phyloP scores from a whole-genome alignment of 1,140 invertebrate genomes.

The Aphaenogaster floridana region DNA sequence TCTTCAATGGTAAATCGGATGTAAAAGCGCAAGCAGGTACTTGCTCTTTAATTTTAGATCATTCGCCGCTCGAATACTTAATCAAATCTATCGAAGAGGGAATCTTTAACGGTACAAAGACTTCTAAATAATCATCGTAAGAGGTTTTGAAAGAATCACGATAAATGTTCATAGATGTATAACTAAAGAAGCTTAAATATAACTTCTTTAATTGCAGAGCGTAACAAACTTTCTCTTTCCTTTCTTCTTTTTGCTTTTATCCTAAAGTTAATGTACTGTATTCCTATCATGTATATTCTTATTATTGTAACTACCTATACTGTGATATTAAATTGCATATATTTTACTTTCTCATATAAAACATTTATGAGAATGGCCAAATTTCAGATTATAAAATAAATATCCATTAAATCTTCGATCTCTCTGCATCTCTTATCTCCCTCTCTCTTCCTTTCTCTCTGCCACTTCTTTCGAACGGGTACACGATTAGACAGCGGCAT shows the following conservation, averaged over 20 bases:
- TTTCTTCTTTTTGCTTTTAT: constrained; percentile 6
- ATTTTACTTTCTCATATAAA: not conserved
- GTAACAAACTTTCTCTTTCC: not conserved
- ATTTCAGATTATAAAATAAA: constrained; percentile 50
- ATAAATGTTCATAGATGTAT: not conserved
- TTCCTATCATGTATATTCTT: not conserved
- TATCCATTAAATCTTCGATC: constrained; percentile 20
- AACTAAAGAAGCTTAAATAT: not conserved
- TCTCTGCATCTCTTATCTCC: not conserved
- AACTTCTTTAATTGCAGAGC: not conserved
- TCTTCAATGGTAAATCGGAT: not conserved
- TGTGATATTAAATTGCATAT: not conserved
- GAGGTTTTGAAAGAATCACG: not conserved
- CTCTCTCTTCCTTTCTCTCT: constrained; percentile 7
- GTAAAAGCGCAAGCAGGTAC: not conserved
- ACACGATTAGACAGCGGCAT: constrained; percentile 59
- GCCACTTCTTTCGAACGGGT: constrained; percentile 32
- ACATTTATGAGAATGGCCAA: not conserved
- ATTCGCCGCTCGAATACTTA: not conserved
- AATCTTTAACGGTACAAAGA: not conserved
- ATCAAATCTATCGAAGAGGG: not conserved
- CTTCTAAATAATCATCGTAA: not conserved
- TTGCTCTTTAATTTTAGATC: constrained; percentile 1
- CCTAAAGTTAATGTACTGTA: constrained; percentile 3
- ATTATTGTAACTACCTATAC: not conserved